Conservation (phyloP, 2,113 vertebrate species). For the Hoplias malabaricus region DNA sequence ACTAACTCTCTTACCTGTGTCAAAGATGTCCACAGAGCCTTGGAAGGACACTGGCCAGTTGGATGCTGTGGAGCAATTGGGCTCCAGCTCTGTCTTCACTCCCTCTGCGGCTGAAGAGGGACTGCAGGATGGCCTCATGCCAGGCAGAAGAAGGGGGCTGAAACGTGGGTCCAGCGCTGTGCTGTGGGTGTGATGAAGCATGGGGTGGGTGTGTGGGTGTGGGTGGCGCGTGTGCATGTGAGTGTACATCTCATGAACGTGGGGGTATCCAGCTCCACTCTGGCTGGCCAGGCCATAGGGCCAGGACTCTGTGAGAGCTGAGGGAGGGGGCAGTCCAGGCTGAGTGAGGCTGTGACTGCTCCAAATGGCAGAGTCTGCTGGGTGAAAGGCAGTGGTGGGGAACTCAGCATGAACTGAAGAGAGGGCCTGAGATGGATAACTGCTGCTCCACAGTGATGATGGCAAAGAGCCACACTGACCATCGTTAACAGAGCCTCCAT, state of each 20-base stretch:
- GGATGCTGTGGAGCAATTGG: constrained; percentile 72
- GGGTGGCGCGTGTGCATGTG: constrained; percentile 78
- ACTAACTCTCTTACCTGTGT: constrained; percentile 78
- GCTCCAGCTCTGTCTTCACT: constrained; percentile 81
- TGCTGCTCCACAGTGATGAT: constrained; percentile 84
- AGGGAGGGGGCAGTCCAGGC: constrained; percentile 75
- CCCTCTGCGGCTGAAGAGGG: constrained; percentile 77
- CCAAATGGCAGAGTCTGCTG: constrained; percentile 83
- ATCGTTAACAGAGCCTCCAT: constrained; percentile 67
- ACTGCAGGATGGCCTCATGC: constrained; percentile 79
- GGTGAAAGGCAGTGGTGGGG: constrained; percentile 79
- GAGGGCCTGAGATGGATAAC: constrained; percentile 84
- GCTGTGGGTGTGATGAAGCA: constrained; percentile 77
- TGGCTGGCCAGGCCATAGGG: constrained; percentile 88
- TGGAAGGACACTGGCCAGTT: constrained; percentile 87
- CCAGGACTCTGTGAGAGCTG: constrained; percentile 85
- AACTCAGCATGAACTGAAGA: constrained; percentile 86
- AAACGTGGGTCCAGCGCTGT: constrained; percentile 84
- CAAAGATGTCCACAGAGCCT: constrained; percentile 89
- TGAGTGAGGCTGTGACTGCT: constrained; percentile 84
- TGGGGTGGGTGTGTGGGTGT: constrained; percentile 74
- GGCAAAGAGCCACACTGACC: constrained; percentile 83
- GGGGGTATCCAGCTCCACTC: constrained; percentile 83
- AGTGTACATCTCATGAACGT: constrained; percentile 89
- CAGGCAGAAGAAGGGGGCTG: constrained; percentile 85